phyloP scores from a whole-genome alignment of 2,888 invertebrate species.

The Iselma pallidipennis region DNA sequence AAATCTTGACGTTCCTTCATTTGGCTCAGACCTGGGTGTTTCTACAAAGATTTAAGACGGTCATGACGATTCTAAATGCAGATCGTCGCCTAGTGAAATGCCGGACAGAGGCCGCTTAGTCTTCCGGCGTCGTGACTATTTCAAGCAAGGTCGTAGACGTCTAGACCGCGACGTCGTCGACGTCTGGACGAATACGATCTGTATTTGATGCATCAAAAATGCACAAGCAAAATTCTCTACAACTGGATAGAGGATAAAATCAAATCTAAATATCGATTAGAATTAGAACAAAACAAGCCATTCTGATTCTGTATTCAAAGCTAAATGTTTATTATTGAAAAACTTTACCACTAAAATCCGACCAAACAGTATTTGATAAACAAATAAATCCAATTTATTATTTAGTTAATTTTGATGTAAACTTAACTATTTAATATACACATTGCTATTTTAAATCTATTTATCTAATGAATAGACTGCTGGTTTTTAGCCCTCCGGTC shows the following conservation, averaged over 20 bases:
- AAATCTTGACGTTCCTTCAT: not conserved
- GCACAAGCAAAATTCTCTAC: conserved; percentile 6
- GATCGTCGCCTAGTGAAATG: conserved; percentile 32
- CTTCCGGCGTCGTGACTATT: conserved; percentile 54
- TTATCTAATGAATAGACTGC: conserved; percentile 32
- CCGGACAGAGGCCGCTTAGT: conserved; percentile 46
- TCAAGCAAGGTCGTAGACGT: conserved; percentile 53
- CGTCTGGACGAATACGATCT: conserved; percentile 17
- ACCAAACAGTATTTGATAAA: conserved; percentile 8
- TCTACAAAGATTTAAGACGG: conserved; percentile 11
- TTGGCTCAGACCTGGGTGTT: conserved; percentile 16
- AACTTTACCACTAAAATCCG: not conserved
- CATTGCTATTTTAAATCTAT: conserved; percentile 31
- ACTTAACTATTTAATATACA: conserved; percentile 22
- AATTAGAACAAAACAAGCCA: not conserved
- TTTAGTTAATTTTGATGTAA: conserved; percentile 11
- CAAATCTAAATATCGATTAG: not conserved
- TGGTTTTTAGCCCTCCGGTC: conserved; percentile 14
- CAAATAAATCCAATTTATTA: conserved; percentile 18
- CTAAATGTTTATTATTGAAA: not conserved
- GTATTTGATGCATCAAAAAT: conserved; percentile 5
- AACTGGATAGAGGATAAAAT: not conserved
- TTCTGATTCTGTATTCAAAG: not conserved
- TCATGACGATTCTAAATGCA: conserved; percentile 24
- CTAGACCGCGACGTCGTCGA: conserved; percentile 41